Evolutionary conservation across 2,888 invertebrate species (phyloP).

Genomic region (Tipula helvola): DNA sequence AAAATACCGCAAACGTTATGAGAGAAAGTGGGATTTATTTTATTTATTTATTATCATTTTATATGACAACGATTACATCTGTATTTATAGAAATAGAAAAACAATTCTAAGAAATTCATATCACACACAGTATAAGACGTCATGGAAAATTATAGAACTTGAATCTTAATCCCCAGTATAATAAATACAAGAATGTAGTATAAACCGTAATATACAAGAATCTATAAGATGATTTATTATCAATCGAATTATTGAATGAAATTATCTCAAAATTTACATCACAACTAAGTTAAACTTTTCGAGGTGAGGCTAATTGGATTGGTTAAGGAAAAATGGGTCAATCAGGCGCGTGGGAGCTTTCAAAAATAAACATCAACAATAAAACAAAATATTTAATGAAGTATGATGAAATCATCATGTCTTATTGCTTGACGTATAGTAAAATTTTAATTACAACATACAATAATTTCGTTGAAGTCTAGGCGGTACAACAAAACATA

Average conservation of each 20-base stretch:
- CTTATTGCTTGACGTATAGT: background rate
- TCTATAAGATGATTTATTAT: background rate
- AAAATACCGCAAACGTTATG: background rate
- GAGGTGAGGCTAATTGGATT: background rate
- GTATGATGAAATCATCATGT: background rate
- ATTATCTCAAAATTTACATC: background rate
- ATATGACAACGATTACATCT: background rate
- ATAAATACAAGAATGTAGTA: background rate
- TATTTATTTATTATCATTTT: background rate
- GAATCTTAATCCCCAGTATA: background rate
- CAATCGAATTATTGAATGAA: background rate
- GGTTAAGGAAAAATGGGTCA: background rate
- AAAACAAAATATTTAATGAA: no score
- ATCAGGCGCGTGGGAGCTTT: background rate
- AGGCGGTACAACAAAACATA: background rate
- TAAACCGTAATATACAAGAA: background rate
- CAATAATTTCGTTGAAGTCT: background rate
- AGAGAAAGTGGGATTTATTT: background rate
- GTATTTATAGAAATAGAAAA: background rate
- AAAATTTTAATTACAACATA: background rate
- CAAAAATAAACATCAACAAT: background rate
- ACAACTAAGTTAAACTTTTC: background rate
- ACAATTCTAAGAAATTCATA: background rate
- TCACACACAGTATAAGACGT: background rate
- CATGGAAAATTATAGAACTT: background rate